A percentile compares a stretch with the other conserved stretches of the same genome.
Evolutionary conservation across 2,888 invertebrate species (phyloP).

Genomic region (Phortica magna): DNA sequence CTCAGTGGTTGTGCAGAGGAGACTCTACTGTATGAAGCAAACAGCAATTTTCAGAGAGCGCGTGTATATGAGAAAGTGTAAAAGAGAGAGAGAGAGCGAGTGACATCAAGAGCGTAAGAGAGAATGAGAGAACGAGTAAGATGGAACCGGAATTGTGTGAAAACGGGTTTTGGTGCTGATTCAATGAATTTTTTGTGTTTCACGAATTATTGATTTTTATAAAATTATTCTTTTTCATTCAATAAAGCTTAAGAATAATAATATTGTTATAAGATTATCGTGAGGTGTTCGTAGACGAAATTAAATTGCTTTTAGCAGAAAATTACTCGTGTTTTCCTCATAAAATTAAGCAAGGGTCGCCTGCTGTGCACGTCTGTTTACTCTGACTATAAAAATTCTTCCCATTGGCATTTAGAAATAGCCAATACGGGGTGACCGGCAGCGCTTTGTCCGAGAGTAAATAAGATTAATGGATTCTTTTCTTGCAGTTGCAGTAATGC

Average conservation of each 20-base stretch:
- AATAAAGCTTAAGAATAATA: neutral
- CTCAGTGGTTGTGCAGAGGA: too few species aligned
- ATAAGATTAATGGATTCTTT: constrained; percentile 21
- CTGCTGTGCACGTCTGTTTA: neutral
- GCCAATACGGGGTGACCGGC: neutral
- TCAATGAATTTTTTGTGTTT: neutral
- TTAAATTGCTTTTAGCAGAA: too few species aligned
- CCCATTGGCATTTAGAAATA: neutral
- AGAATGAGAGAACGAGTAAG: constrained; percentile 11
- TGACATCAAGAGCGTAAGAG: constrained; percentile 25
- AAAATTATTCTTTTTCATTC: neutral
- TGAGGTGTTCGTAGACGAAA: too few species aligned
- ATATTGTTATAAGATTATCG: neutral
- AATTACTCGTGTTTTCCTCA: neutral
- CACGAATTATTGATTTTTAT: constrained; percentile 10
- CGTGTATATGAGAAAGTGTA: neutral
- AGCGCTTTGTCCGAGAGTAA: constrained; percentile 11
- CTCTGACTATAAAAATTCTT: neutral
- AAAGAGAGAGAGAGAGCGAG: constrained; percentile 33
- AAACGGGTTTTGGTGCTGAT: neutral
- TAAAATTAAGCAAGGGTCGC: neutral
- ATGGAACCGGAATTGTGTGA: constrained; percentile 5
- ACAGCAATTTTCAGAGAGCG: too few species aligned
- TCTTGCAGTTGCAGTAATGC: constrained; percentile 2
- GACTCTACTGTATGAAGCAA: too few species aligned